A percentile compares a stretch with the other conserved stretches of the same genome.
Evolutionary conservation across 2,113 vertebrate species (phyloP).

Genomic region (Gulo gulo): DNA sequence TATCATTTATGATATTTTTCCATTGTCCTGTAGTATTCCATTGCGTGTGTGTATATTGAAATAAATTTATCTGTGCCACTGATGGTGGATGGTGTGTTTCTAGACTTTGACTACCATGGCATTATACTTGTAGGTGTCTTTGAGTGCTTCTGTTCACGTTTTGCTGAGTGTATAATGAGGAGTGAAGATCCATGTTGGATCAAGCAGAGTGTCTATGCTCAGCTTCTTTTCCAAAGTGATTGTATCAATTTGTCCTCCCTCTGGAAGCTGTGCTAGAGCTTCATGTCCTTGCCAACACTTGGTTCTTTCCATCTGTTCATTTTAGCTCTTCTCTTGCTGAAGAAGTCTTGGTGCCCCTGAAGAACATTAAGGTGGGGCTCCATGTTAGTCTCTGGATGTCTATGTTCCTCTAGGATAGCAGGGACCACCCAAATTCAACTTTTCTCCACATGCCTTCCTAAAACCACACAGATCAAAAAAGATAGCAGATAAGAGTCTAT

Average conservation of each 20-base stretch:
- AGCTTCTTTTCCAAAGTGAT: background rate
- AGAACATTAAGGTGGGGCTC: background rate
- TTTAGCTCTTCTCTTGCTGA: background rate
- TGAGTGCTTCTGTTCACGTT: background rate
- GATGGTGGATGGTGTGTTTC: background rate
- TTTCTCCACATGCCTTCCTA: background rate
- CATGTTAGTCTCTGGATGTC: background rate
- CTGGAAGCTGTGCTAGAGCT: rapidly evolving
- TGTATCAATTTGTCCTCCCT: too few relatives aligned
- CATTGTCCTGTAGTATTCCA: background rate
- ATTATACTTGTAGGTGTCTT: background rate
- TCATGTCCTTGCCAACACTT: background rate
- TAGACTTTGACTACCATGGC: rapidly evolving
- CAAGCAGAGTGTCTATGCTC: background rate
- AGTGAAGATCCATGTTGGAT: background rate
- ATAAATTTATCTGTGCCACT: background rate
- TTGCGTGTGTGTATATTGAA: background rate
- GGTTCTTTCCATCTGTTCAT: background rate
- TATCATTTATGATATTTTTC: background rate
- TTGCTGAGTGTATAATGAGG: background rate
- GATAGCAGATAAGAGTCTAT: background rate
- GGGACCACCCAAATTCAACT: too few relatives aligned
- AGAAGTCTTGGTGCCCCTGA: background rate
- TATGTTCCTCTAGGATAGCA: background rate
- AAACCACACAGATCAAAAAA: background rate